Evolutionary conservation across 2,797 vertebrate genomes (phyloP).

Genomic region (Decapterus maruadsi): DNA sequence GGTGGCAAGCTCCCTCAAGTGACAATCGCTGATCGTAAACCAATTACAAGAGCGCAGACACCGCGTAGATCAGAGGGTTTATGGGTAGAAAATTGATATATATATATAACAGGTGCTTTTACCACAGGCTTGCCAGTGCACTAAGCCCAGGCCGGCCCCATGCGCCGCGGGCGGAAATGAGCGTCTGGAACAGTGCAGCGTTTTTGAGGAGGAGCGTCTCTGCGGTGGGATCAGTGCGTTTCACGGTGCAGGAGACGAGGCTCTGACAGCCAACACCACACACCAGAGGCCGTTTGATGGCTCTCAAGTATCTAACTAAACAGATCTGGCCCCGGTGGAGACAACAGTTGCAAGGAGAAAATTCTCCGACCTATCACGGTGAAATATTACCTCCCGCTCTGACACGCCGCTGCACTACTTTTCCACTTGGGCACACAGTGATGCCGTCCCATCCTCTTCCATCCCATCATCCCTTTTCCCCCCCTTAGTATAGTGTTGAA

Average conservation of each 20-base stretch:
- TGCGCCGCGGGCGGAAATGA: conserved; percentile 12
- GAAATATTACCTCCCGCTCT: conserved; percentile 42
- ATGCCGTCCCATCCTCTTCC: neutral
- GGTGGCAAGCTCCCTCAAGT: conserved; percentile 57
- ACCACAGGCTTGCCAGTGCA: conserved; percentile 2
- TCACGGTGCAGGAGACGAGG: conserved; percentile 26
- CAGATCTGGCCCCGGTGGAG: conserved; percentile 40
- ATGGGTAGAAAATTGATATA: conserved; percentile 58
- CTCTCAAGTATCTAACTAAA: conserved; percentile 43
- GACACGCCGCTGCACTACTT: conserved; percentile 18
- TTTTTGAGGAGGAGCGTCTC: conserved; percentile 28
- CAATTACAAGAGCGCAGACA: conserved; percentile 71
- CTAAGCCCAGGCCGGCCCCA: neutral
- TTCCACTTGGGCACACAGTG: conserved; percentile 28
- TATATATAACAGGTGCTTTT: conserved; percentile 8
- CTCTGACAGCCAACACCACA: conserved; percentile 43
- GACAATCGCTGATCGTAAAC: conserved; percentile 75
- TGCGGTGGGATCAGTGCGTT: conserved; percentile 26
- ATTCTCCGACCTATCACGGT: conserved; percentile 18
- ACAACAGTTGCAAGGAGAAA: conserved; percentile 24
- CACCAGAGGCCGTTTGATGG: conserved; percentile 49
- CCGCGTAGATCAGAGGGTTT: conserved; percentile 34
- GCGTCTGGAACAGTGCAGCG: neutral
- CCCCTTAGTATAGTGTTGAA: conserved; percentile 5
- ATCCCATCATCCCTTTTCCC: conserved; percentile 2